Base-by-base conservation (phyloP, 2,797 vertebrate species). In the Tokudaia muenninki region DNA sequence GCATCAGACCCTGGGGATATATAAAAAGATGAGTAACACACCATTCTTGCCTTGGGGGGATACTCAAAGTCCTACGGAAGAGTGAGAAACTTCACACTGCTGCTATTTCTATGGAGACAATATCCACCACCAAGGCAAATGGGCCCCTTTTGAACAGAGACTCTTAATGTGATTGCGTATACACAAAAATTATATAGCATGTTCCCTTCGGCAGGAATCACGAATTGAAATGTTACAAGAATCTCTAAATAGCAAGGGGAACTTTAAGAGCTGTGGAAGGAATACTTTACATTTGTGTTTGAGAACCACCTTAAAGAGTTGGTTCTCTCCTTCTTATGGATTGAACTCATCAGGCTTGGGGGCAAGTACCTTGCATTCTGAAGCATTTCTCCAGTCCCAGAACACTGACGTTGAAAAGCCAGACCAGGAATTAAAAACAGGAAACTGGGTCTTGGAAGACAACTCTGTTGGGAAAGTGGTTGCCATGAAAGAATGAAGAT, bases 11-110 rank as follows among this genome's bases (percentile, higher is more conserved):
- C 34, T 55, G 22, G 95, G 67, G 74, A 90, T 67, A 78, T 63
- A 93, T 93, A 96, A 97, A 96, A 91, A 95, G 94, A 96, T 96
- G 86, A 87, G 67, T 87, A 96, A 75, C 61, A 47, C 0, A 55
- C 41, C 57, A 77, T 89, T 94, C 77, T 91, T 96, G 34, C 95
- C 87, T 94, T 67, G 55, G 81, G 81, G 81, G 80, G 61, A 9
- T 61, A 75, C 41, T 91, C 90, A 77, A 74, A 92, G 70, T 89
- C 90, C 87, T 89, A 47, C 16, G 75, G 78, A 89, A 72, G 34
- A 61, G 34, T 72, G 91, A 92, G 90, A 75, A 90, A 91, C 41
- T 82, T 94, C 22, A 65, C 37, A 44, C 24, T 50, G 52, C 65
- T 24, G 16, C 2, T 50, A 96, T 96, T 91, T 97, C 92, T 94